Percentiles rank a stretch among this genome's conserved stretches.
Evolutionary conservation across 2,888 invertebrate species (phyloP).

Genomic region (Ophonus ardosiacus): DNA sequence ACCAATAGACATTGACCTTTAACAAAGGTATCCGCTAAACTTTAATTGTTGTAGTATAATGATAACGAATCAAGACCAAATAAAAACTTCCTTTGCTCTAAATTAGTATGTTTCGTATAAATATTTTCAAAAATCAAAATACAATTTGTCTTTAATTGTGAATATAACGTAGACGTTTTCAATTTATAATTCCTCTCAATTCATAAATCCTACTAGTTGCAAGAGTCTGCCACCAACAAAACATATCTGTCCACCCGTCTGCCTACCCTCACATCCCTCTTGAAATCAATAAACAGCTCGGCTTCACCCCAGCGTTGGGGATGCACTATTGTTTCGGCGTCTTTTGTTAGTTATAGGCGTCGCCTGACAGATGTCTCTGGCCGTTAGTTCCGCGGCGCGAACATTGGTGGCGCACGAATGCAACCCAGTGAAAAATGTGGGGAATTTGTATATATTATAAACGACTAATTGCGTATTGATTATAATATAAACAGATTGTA

Average conservation of each 20-base stretch:
- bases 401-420: slow-evolving; percentile 39
- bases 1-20: no score
- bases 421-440: neutral
- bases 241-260: neutral
- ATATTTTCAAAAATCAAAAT: neutral
- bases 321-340: slow-evolving; percentile 58
- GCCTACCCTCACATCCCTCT: neutral
- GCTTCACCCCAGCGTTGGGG: slow-evolving; percentile 22
- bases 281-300: slow-evolving; percentile 55
- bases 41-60: no score
- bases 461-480: slow-evolving; percentile 34
- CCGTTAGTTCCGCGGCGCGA: slow-evolving; percentile 28
- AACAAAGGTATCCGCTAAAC: no score
- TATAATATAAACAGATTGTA: slow-evolving; percentile 17
- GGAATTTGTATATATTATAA: slow-evolving; percentile 28
- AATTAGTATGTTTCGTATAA: no score
- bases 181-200: neutral
- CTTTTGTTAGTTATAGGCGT: slow-evolving; percentile 63
- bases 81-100: no score
- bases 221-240: neutral
- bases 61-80: no score
- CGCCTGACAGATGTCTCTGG: slow-evolving; percentile 61
- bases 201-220: neutral
- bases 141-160: neutral
- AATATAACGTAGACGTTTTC: neutral